Percentiles rank a stretch among this genome's conserved stretches.
Evolutionary conservation across 2,113 vertebrate genomes (phyloP).

Genomic region (Clupea harengus): DNA sequence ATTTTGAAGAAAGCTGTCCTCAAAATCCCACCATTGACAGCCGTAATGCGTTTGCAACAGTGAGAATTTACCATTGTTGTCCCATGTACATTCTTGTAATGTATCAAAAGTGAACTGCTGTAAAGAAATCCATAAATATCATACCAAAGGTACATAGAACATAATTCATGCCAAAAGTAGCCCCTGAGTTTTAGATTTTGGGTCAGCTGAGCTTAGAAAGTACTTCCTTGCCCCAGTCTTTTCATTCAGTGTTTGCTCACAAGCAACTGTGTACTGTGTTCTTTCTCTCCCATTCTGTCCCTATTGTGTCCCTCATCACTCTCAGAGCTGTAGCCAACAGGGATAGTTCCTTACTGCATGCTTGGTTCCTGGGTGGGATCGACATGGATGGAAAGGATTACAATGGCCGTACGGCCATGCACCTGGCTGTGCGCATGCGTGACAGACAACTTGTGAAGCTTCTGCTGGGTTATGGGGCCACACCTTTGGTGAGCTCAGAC

Average conservation of each 20-base stretch:
- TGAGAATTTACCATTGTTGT: conserved; percentile 10
- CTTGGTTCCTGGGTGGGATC: conserved; percentile 28
- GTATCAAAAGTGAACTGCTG: too few relatives aligned
- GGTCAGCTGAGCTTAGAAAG: background rate
- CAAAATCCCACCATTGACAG: conserved; percentile 11
- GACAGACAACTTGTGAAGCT: conserved; percentile 14
- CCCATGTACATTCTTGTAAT: background rate
- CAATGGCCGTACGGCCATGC: conserved; percentile 31
- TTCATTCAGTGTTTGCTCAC: background rate
- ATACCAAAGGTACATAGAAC: background rate
- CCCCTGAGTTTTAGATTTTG: background rate
- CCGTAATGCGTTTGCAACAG: conserved; percentile 30
- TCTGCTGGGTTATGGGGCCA: conserved; percentile 34
- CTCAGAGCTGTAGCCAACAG: conserved; percentile 24
- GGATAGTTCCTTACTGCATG: conserved; percentile 19
- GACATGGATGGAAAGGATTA: conserved; percentile 38
- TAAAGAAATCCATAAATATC: background rate
- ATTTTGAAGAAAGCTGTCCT: background rate
- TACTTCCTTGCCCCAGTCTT: background rate
- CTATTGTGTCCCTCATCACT: background rate
- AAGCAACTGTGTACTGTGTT: background rate
- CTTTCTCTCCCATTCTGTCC: background rate
- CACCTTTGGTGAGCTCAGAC: conserved; percentile 27
- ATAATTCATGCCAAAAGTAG: too few relatives aligned
- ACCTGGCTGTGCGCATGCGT: conserved; percentile 27